Conservation (phyloP, 2,113 vertebrate species). For the Trinectes maculatus region DNA sequence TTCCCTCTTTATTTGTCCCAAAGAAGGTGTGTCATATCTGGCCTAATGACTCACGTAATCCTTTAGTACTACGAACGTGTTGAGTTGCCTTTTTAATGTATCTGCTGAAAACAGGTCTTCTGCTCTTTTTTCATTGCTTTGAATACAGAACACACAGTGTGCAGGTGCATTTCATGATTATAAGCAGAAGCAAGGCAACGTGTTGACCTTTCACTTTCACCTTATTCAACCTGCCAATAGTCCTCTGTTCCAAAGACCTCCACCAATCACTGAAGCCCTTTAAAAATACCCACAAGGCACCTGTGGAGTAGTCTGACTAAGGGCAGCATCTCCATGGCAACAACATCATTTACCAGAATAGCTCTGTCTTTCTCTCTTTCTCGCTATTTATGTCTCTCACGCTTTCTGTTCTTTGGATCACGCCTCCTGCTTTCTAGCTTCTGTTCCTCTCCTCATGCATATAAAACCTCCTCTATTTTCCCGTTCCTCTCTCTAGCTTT, state of each 20-base stretch:
- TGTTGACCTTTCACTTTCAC: slow-evolving; percentile 56
- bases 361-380: slow-evolving; percentile 53
- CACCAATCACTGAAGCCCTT: slow-evolving; percentile 53
- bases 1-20: no score
- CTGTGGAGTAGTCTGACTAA: slow-evolving; percentile 67
- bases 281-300: slow-evolving; percentile 64
- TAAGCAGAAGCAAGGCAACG: neutral
- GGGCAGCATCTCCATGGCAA: slow-evolving; percentile 71
- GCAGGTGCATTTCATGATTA: neutral
- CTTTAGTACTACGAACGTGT: no score
- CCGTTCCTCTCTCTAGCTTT: neutral
- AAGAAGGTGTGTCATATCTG: no score
- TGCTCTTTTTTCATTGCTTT: no score
- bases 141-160: neutral
- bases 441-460: slow-evolving; percentile 9
- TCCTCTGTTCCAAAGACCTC: slow-evolving; percentile 8
- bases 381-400: slow-evolving; percentile 56
- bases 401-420: slow-evolving; percentile 27
- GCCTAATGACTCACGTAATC: no score
- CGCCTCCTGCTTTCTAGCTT: slow-evolving; percentile 5
- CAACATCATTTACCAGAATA: slow-evolving; percentile 76
- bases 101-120: neutral
- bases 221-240: slow-evolving; percentile 31
- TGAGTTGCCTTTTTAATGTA: neutral
- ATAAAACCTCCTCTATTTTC: neutral